Base-by-base conservation (phyloP, 2,797 vertebrate species). In the Darevskia nairensis region DNA sequence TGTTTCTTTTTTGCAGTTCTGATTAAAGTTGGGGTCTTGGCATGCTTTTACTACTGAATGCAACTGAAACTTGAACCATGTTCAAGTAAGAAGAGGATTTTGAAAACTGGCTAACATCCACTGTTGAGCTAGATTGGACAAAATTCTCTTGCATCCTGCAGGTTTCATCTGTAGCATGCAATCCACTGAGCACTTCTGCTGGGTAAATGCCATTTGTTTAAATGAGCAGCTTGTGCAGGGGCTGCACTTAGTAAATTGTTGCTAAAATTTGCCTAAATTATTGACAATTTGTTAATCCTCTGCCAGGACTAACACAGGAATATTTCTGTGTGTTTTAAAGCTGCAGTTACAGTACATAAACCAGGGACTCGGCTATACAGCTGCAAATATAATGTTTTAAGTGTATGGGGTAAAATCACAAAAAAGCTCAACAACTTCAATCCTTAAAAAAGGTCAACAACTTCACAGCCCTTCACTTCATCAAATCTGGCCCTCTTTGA, bases 21-120 rank as follows among this genome's bases (percentile, higher is more conserved):
- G 88, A 90, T 69, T 79, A 35, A 50, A 75, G 23, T 39, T 25
- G 41, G 19, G 80, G 7, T 19, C 85, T 85, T 89, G 89, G 76
- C 6, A 35, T 82, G 68, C 27, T 89, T 35, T 13, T 6, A 68
- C 88, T 75, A 89, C 86, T 82, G 69, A 8, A 10, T 0, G 46
- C 0, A 71, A 88, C 71, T 66, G 78, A 84, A 82, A 50, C 50
- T 1, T 89, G 72, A 85, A 82, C 8, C 2, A 9, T 46, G 39
- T 46, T 87, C 44, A 0, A 0, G 1, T 71, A 32, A 84, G 80
- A 85, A 69, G 55, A 4, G 27, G 89, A 46, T 7, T 0, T 55
- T 77, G 61, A 77, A 80, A 55, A 55, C 23, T 35, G 61, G 19
- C 21, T 76, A 29, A 71, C 13, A 39, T 7, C 25, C 32, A 39